Conservation (phyloP, 2,888 invertebrate species). For the Cerceris rybyensis region DNA sequence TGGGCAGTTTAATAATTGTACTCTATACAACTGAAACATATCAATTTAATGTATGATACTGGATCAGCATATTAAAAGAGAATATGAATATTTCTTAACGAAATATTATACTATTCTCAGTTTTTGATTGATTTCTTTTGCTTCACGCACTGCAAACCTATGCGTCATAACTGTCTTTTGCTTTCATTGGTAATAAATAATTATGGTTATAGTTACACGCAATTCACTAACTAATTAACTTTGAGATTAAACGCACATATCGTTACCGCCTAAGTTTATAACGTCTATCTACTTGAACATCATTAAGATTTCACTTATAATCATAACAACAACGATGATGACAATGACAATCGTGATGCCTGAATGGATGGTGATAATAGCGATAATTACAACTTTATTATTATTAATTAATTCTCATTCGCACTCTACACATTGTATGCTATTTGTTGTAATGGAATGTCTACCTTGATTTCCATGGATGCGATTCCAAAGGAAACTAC, state of each 20-base stretch:
- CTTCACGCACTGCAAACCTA: constrained; percentile 58
- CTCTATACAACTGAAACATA: constrained; percentile 31
- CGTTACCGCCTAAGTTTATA: constrained; percentile 52
- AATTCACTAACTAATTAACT: constrained; percentile 60
- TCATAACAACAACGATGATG: constrained; percentile 69
- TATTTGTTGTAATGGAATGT: constrained; percentile 63
- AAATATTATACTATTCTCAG: constrained; percentile 18
- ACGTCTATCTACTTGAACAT: constrained; percentile 67
- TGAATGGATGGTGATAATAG: constrained; percentile 57
- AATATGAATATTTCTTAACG: constrained; percentile 13
- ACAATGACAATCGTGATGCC: constrained; percentile 56
- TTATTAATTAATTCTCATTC: constrained; percentile 53
- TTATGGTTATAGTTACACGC: constrained; percentile 57
- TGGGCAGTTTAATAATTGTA: constrained; percentile 55
- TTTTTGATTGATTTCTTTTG: constrained; percentile 53
- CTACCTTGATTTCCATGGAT: constrained; percentile 46
- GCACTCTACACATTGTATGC: constrained; percentile 50
- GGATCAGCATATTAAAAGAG: constrained; percentile 25
- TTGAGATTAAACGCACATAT: constrained; percentile 50
- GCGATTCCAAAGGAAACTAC: constrained; percentile 42
- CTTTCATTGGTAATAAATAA: constrained; percentile 57
- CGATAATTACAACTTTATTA: constrained; percentile 55
- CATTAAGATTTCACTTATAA: constrained; percentile 57
- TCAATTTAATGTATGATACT: constrained; percentile 26
- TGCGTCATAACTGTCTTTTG: constrained; percentile 53